Evolutionary conservation across 1,140 invertebrate genomes (phyloP), one percentile per base, ranked within the genome.

Genomic region (Lordiphosa collinella): DNA sequence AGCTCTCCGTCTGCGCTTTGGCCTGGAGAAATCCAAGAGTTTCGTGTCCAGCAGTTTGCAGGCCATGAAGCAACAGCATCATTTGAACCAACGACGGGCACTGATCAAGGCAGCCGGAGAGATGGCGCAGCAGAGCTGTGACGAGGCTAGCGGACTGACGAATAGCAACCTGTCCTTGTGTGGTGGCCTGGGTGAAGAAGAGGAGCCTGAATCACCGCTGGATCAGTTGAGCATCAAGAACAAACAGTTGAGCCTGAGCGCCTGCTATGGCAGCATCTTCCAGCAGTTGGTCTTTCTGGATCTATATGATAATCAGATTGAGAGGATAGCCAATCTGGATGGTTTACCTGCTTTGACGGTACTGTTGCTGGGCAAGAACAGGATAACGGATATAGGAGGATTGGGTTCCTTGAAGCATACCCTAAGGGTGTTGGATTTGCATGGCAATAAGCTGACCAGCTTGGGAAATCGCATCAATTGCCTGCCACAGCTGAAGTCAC

Each of bases 251-350:
- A 80, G 56, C 5, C 34, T 87, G 1, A 80, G 70, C 5, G 70
- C 80, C 40, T 71, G 60, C 37, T 88, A 88, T 12, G 87, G 84
- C 4, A 88, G 90, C 38, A 92, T 92, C 55, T 91, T 96, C 50
- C 93, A 92, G 25, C 93, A 94, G 88, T 89, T 97, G 36, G 96
- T 98, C 18, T 97, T 97, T 85, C 92, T 98, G 38, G 97, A 98
- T 89, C 90, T 98, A 3, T 98, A 98, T 89, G 95, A 97, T 89
- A 98, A 98, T 90, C 95, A 97, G 89, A 93, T 98, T 34, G 96
- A 97, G 55, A 93, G 93, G 79, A 94, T 98, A 43, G 92, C 92
- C 36, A 94, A 92, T 55, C 90, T 98, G 29, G 93, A 94, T 61
- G 90, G 92, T 40, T 90, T 97, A 5, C 92, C 92, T 40, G 95